Percentiles rank a stretch among this genome's conserved stretches.
Evolutionary conservation across 2,113 vertebrate genomes (phyloP).

Genomic region (Gorsachius goisagi): DNA sequence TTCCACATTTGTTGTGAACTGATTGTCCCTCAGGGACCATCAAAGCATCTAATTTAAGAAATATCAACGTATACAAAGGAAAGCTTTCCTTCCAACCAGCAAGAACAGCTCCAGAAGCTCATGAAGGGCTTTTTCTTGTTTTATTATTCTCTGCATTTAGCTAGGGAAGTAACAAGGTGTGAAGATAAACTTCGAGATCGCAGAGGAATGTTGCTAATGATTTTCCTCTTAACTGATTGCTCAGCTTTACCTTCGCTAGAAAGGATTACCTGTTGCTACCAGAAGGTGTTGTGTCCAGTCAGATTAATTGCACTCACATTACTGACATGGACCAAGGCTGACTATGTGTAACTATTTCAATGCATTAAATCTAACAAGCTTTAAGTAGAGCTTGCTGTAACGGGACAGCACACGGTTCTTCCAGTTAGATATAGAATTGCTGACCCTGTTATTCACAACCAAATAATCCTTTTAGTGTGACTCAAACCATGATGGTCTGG

Average conservation of each 20-base stretch:
- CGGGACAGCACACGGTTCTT: not conserved
- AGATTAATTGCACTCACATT: not conserved
- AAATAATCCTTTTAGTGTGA: conserved; percentile 5
- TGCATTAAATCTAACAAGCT: not conserved
- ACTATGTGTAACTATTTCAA: not conserved
- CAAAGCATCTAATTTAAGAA: not conserved
- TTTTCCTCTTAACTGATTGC: conserved; percentile 28
- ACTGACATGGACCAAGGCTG: not conserved
- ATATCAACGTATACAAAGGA: not conserved
- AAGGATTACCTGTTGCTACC: conserved; percentile 14
- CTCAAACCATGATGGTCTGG: not conserved
- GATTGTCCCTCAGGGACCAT: not conserved
- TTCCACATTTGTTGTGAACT: not conserved
- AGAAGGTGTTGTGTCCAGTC: conserved; percentile 4
- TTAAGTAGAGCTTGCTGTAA: not conserved
- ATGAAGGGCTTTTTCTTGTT: not conserved
- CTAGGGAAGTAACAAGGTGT: not conserved
- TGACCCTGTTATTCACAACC: not conserved
- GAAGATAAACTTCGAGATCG: not conserved
- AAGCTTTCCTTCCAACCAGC: not conserved
- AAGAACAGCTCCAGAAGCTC: not conserved
- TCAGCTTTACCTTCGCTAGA: conserved; percentile 14
- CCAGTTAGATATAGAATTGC: not conserved
- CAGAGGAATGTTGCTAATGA: not conserved
- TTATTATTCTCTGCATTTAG: not conserved